These are phyloP conservation scores for Siphlonurus alternatus DNA, from an alignment of 2,888 invertebrate species.

Conservation along the genomic window DNA sequence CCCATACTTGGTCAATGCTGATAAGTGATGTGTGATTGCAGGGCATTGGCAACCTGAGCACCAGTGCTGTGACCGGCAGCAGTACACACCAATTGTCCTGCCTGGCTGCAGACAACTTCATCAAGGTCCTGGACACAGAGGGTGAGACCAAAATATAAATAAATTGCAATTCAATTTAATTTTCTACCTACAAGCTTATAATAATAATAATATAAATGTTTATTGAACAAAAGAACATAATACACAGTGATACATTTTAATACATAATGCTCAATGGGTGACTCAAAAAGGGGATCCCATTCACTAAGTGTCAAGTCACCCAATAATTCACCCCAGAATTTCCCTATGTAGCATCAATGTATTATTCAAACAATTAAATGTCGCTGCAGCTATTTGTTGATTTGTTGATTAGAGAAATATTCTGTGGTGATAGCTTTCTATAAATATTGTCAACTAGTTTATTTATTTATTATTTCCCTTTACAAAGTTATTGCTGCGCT, in stretches of 20 bases:
- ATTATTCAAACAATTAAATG: too few relatives aligned
- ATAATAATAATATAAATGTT: too few relatives aligned
- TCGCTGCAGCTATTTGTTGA: too few relatives aligned
- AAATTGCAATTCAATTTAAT: background rate
- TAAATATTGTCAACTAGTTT: too few relatives aligned
- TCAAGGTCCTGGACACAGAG: conserved; percentile 68
- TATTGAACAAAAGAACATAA: too few relatives aligned
- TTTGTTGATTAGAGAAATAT: too few relatives aligned
- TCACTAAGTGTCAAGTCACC: background rate
- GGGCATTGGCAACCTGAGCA: conserved; percentile 58
- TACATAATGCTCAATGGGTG: too few relatives aligned
- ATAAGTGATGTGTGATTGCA: conserved; percentile 17
- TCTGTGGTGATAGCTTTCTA: too few relatives aligned
- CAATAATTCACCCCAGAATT: background rate
- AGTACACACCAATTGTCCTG: conserved; percentile 40
- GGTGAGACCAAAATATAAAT: conserved; percentile 23
- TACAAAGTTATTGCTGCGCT: too few relatives aligned
- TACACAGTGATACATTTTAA: too few relatives aligned
- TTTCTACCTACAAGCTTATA: background rate
- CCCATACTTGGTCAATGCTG: background rate
- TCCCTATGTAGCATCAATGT: background rate
- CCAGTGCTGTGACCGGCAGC: conserved; percentile 43
- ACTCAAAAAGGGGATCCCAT: too few relatives aligned
- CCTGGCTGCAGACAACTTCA: conserved; percentile 45
- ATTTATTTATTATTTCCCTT: too few relatives aligned